A percentile compares a stretch with the other conserved stretches of the same genome.
phyloP scores from a whole-genome alignment of 2,888 invertebrate species.

The Trachelus tabidus region DNA sequence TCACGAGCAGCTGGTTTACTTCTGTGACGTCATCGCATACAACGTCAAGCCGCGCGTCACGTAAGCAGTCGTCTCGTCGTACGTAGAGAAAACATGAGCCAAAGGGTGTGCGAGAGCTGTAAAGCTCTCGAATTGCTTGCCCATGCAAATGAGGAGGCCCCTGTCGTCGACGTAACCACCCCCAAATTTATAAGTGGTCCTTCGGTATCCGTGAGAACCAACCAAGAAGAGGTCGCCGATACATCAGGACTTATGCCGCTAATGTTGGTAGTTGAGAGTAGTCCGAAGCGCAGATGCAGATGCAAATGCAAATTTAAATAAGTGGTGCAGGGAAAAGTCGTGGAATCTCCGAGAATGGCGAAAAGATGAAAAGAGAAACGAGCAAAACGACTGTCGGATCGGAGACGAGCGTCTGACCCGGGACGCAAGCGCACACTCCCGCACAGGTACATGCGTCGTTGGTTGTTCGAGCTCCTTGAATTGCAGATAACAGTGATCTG shows the following conservation, averaged over 20 bases:
- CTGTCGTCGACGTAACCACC: too few species aligned
- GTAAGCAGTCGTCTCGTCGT: too few species aligned
- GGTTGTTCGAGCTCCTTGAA: slow-evolving; percentile 36
- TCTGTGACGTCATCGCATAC: slow-evolving; percentile 22
- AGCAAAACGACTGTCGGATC: too few species aligned
- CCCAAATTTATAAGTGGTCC: too few species aligned
- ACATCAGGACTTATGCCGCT: too few species aligned
- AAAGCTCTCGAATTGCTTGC: background rate
- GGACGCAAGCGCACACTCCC: slow-evolving; percentile 1
- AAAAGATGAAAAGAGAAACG: too few species aligned
- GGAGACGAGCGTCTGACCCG: background rate
- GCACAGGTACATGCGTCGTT: background rate
- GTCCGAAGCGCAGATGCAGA: slow-evolving; percentile 11
- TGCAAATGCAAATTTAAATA: slow-evolving; percentile 29
- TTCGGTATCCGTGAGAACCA: too few species aligned
- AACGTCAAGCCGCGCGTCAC: too few species aligned
- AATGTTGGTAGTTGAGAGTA: too few species aligned
- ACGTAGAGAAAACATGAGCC: background rate
- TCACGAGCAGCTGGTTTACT: slow-evolving; percentile 56
- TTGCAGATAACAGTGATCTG: slow-evolving; percentile 55
- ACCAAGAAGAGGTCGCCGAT: too few species aligned
- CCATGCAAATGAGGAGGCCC: background rate
- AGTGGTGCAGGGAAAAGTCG: slow-evolving; percentile 6
- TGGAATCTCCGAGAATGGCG: too few species aligned
- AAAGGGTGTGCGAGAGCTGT: background rate